Evolutionary conservation across 2,797 vertebrate species (phyloP), one percentile per base, ranked within the genome.

Genomic region (Chromobotia macracanthus): DNA sequence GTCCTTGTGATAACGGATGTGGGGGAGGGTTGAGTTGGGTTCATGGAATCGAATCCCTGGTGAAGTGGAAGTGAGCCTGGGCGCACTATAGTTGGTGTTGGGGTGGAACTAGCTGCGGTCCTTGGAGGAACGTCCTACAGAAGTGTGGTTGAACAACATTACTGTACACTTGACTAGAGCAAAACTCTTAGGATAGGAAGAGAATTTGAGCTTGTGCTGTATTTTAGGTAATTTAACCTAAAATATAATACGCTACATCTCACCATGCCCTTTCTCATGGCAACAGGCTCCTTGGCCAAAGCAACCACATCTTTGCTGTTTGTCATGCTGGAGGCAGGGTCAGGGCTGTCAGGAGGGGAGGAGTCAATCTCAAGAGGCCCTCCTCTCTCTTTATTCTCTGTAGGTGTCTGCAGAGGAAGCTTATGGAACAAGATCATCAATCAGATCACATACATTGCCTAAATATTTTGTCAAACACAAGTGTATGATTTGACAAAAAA

Each of bases 1-100:
- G 97, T 94, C 91, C 97, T 96, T 18, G 97, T 99, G 89, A 99
- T 99, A 90, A 99, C 97, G 0, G 97, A 99, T 25, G 97, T 99
- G 18, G 97, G 97, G n/a, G 97, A 99, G 3, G 97, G 97, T 85
- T 98, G 93, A 1, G 97, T 96, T 50, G 96, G 95, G 67, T 97
- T 95, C 71, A 98, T 92, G 3, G 94, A 84, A 64, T 99, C 97
- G 72, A 96, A 97, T 71, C 94, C 94, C 88, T 97, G 82, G 86
- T 96, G 96, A 66, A 99, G 95, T 2, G 97, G 96, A 82, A 99
- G 94, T 53, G 97, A 98, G 78, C 96, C 96, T 0, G 97, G 97
- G 28, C 97, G 95, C 67, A 98, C 95, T 55, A 99, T 98, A 82
- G 97, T 96, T 35, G 97, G 96, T 28, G 96, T 98, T 0, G 97